phyloP scores from a whole-genome alignment of 2,888 invertebrate species.

The Protonemura montana region DNA sequence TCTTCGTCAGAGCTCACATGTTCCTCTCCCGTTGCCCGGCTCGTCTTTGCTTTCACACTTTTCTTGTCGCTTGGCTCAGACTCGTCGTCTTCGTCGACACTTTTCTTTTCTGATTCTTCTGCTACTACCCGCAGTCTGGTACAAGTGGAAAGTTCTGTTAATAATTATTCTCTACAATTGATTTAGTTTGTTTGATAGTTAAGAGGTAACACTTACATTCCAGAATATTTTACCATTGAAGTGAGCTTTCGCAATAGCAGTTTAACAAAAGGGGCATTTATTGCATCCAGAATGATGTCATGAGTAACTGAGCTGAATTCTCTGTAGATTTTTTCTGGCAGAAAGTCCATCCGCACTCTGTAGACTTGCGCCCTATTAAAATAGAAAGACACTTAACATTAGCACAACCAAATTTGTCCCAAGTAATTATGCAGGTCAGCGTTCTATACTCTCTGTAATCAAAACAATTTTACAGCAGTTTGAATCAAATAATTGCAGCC shows the following conservation, averaged over 20 bases:
- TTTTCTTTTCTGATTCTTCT: background rate
- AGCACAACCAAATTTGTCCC: background rate
- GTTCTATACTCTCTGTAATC: too few species aligned
- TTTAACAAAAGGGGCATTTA: slow-evolving; percentile 77
- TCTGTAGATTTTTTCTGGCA: slow-evolving; percentile 78
- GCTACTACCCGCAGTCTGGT: background rate
- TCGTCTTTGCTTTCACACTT: background rate
- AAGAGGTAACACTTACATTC: background rate
- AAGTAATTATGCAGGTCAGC: too few species aligned
- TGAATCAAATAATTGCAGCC: background rate
- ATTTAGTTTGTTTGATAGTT: too few species aligned
- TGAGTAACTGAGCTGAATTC: slow-evolving; percentile 77
- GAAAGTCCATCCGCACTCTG: slow-evolving; percentile 74
- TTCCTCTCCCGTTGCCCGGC: slow-evolving; percentile 53
- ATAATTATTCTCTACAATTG: too few species aligned
- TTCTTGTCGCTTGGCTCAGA: slow-evolving; percentile 30
- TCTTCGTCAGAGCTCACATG: slow-evolving; percentile 74
- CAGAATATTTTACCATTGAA: background rate
- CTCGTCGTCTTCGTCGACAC: slow-evolving; percentile 57
- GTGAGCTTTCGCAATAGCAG: slow-evolving; percentile 64
- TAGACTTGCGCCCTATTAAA: slow-evolving; percentile 66
- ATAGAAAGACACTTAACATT: background rate
- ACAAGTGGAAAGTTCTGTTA: too few species aligned
- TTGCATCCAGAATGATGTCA: slow-evolving; percentile 71
- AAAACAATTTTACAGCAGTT: too few species aligned